These are phyloP conservation scores for Clarias laeviceps DNA, from an alignment of 2,797 vertebrate species.

Conservation along the genomic window DNA sequence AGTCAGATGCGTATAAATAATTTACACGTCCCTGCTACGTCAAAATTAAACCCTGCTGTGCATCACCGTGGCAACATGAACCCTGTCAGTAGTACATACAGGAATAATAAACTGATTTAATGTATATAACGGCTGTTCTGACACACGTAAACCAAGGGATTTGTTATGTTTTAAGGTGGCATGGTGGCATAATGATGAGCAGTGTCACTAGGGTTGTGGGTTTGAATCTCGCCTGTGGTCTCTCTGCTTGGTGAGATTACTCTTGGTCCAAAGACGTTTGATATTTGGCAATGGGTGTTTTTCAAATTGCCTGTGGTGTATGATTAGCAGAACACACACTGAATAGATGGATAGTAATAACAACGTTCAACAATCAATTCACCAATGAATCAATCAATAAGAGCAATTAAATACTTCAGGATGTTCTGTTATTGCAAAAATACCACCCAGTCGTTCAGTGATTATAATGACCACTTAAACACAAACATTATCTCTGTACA, in stretches of 20 bases:
- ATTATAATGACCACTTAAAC: not conserved
- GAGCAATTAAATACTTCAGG: not conserved
- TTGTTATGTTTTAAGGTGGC: not conserved
- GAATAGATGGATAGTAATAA: no score
- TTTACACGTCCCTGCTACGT: slow-evolving; percentile 51
- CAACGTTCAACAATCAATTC: no score
- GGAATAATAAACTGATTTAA: not conserved
- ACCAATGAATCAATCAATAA: no score
- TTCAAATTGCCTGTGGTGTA: no score
- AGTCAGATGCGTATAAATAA: slow-evolving; percentile 59
- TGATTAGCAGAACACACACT: no score
- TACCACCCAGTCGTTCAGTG: not conserved
- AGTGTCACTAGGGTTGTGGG: no score
- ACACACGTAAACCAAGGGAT: not conserved
- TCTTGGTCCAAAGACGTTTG: no score
- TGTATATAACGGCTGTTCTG: not conserved
- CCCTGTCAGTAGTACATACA: not conserved
- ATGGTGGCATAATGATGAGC: no score
- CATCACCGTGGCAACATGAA: slow-evolving; percentile 25
- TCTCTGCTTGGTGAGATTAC: no score
- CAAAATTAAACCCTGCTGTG: not conserved
- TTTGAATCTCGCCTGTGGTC: no score
- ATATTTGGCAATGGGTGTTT: no score
- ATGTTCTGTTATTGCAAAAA: not conserved
- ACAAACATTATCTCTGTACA: not conserved